Evolutionary conservation across 2,888 invertebrate species (phyloP).

Genomic region (Drosophila cognata): DNA sequence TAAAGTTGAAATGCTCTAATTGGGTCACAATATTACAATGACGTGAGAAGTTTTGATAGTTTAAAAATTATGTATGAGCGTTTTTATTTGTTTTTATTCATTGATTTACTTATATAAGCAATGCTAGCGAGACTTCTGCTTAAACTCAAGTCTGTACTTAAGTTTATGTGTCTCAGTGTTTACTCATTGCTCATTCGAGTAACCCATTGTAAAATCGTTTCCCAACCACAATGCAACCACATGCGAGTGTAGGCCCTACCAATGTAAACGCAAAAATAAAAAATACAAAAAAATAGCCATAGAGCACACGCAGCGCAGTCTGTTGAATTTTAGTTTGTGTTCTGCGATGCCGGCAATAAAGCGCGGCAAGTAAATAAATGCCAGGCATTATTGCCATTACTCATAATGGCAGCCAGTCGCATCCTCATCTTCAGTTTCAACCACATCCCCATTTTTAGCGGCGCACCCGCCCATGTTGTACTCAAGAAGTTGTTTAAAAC

Average conservation of each 20-base stretch:
- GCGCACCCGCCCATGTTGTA: constrained; percentile 64
- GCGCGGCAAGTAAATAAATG: constrained; percentile 77
- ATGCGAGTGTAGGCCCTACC: not conserved
- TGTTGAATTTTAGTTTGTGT: not conserved
- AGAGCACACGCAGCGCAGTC: constrained; percentile 41
- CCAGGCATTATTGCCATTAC: constrained; percentile 75
- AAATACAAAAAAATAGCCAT: constrained; percentile 32
- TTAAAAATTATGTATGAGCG: not conserved
- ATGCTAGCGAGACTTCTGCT: not conserved
- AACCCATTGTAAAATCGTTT: constrained; percentile 17
- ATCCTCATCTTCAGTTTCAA: not conserved
- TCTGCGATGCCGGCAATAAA: constrained; percentile 49
- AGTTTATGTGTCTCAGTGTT: not conserved
- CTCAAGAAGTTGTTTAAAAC: constrained; percentile 59
- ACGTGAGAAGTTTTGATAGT: not conserved
- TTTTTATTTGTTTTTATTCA: not conserved
- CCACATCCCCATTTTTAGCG: constrained; percentile 13
- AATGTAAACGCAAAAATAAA: not conserved
- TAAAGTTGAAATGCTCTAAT: not conserved
- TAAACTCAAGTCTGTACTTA: not conserved
- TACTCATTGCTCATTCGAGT: constrained; percentile 9
- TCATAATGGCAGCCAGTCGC: constrained; percentile 69
- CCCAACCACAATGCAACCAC: constrained; percentile 18
- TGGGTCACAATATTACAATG: not conserved
- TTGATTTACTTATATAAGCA: not conserved